These are phyloP conservation scores for Chrysolophus pictus DNA, from an alignment of 2,797 vertebrate species.

Conservation along the genomic window DNA sequence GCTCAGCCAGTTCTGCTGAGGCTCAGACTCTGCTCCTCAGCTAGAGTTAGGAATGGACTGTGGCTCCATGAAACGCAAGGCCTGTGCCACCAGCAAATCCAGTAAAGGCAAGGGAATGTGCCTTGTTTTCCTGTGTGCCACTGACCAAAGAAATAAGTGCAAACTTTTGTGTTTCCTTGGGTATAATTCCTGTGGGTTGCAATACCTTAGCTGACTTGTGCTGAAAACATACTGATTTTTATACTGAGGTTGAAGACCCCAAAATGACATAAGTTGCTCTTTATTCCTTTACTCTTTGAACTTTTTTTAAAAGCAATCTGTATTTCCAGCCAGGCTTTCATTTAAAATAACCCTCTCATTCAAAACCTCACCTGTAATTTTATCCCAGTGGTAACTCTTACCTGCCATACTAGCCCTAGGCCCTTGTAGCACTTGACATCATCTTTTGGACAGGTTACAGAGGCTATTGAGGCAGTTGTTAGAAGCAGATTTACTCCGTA, in stretches of 20 bases:
- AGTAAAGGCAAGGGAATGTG: neutral
- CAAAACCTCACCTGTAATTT: constrained; percentile 82
- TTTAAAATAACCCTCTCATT: constrained; percentile 83
- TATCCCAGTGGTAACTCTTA: constrained; percentile 83
- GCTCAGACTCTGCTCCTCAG: neutral
- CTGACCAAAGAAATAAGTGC: neutral
- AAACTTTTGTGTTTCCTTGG: neutral
- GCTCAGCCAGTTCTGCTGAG: neutral
- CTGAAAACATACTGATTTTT: neutral
- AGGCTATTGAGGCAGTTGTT: constrained; percentile 85
- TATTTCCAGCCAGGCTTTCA: constrained; percentile 77
- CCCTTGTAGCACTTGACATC: constrained; percentile 87
- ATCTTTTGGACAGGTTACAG: constrained; percentile 86
- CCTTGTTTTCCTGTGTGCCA: neutral
- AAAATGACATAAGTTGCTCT: constrained; percentile 31
- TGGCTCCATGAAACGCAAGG: constrained; percentile 13
- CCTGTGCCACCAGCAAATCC: neutral
- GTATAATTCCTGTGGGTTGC: neutral
- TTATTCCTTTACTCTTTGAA: constrained; percentile 42
- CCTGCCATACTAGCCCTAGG: constrained; percentile 82
- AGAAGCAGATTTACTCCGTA: constrained; percentile 85
- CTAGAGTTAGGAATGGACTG: neutral
- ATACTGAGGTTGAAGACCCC: neutral
- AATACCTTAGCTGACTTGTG: neutral
- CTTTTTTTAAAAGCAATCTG: constrained; percentile 64